A percentile compares a stretch with the other conserved stretches of the same genome.
Conservation (phyloP, 2,113 vertebrate genomes). For the Nothoprocta perdicaria region DNA sequence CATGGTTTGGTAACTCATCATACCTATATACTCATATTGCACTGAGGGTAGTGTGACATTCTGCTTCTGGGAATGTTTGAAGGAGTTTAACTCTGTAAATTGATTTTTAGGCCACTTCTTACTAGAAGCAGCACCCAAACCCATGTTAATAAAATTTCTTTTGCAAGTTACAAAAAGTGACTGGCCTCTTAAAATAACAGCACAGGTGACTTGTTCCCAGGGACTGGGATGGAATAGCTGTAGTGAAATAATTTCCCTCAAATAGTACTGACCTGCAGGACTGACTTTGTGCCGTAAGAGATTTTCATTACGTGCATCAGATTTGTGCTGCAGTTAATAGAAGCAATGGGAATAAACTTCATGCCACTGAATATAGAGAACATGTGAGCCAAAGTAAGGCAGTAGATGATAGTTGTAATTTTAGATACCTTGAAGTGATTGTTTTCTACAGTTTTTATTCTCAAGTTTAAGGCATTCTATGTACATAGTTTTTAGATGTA, state of each 20-base stretch:
- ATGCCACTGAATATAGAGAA: not conserved
- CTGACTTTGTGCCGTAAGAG: accelerated
- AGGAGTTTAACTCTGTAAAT: not conserved
- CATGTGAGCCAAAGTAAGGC: accelerated
- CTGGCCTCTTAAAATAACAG: accelerated
- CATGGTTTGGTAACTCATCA: not conserved
- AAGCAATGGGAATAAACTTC: accelerated
- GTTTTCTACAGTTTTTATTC: not conserved
- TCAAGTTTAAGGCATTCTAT: not conserved
- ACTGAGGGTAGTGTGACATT: not conserved
- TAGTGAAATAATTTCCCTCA: not conserved
- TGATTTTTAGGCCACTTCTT: not conserved
- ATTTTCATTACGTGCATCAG: accelerated
- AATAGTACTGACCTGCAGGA: accelerated
- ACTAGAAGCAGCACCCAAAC: not conserved
- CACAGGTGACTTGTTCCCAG: not conserved
- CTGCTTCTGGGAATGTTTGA: not conserved
- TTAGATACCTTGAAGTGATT: not conserved
- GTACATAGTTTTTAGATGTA: not conserved
- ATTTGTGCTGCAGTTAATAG: not conserved
- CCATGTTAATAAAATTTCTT: not conserved
- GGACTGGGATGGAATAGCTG: not conserved
- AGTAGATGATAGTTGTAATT: not conserved
- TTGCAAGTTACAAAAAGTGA: not conserved
- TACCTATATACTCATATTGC: not conserved